Conservation (phyloP, 2,888 invertebrate genomes). For the Myathropa florea region DNA sequence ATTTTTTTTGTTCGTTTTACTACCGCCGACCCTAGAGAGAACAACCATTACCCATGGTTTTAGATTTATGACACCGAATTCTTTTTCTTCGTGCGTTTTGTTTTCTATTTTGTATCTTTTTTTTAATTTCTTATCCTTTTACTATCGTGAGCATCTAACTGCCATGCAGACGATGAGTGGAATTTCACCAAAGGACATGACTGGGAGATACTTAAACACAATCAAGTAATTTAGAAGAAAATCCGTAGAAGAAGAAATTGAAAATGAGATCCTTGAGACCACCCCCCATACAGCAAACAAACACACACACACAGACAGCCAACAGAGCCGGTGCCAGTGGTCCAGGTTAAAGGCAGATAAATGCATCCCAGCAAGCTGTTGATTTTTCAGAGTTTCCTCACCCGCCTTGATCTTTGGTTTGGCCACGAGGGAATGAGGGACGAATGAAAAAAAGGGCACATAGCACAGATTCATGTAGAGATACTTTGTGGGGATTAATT, state of each 20-base stretch:
- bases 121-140: neutral
- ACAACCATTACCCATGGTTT: slow-evolving; percentile 59
- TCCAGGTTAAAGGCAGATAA: neutral
- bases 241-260: slow-evolving; percentile 34
- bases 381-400: slow-evolving; percentile 32
- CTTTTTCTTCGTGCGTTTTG: slow-evolving; percentile 10
- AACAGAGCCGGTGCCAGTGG: slow-evolving; percentile 4
- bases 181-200: slow-evolving; percentile 59
- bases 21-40: slow-evolving; percentile 53
- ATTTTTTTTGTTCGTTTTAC: slow-evolving; percentile 15
- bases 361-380: slow-evolving; percentile 51
- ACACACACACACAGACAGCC: neutral
- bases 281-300: neutral
- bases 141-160: slow-evolving; percentile 11
- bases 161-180: neutral
- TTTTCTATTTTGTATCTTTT: neutral
- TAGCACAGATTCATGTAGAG: slow-evolving; percentile 69
- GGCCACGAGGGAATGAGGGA: neutral
- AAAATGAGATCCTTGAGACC: slow-evolving; percentile 57
- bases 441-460: slow-evolving; percentile 53
- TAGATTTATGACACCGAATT: slow-evolving; percentile 69
- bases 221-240: slow-evolving; percentile 70
- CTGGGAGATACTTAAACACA: slow-evolving; percentile 67
- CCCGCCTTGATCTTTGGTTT: neutral
- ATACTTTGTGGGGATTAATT: slow-evolving; percentile 70